phyloP scores from a whole-genome alignment of 2,888 invertebrate genomes.

The Ophion costatus region DNA sequence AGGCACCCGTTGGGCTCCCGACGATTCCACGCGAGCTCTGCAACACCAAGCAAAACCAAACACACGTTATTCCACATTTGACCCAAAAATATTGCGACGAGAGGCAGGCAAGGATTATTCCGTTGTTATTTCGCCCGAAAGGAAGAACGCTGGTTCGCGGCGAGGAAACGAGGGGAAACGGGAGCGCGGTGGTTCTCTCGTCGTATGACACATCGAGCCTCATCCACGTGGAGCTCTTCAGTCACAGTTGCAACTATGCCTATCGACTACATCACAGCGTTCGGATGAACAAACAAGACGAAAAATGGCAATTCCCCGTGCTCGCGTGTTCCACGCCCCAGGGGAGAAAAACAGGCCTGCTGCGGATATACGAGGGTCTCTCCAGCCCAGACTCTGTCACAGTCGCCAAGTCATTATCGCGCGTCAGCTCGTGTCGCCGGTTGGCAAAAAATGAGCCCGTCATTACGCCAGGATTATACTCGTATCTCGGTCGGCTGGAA shows the following conservation, averaged over 20 bases:
- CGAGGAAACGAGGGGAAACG: not conserved
- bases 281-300: slow-evolving; percentile 10
- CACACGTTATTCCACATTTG: slow-evolving; percentile 6
- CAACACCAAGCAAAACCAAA: slow-evolving; percentile 37
- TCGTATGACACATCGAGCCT: too few relatives aligned
- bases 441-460: slow-evolving; percentile 72
- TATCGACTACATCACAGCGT: not conserved
- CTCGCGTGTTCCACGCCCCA: slow-evolving; percentile 3
- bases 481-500: slow-evolving; percentile 58
- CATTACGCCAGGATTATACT: slow-evolving; percentile 77
- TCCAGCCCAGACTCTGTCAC: slow-evolving; percentile 32
- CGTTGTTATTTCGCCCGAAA: not conserved
- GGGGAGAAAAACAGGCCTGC: slow-evolving; percentile 10
- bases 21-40: slow-evolving; percentile 59
- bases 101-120: not conserved
- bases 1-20: slow-evolving; percentile 29
- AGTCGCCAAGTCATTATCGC: slow-evolving; percentile 65
- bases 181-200: too few relatives aligned
- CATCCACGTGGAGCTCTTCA: not conserved
- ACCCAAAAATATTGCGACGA: slow-evolving; percentile 6
- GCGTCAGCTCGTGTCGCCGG: slow-evolving; percentile 72
- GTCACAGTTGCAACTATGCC: not conserved
- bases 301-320: slow-evolving; percentile 41
- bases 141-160: not conserved
- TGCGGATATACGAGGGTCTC: slow-evolving; percentile 31